Percentiles rank a stretch among this genome's conserved stretches.
phyloP scores from a whole-genome alignment of 2,797 vertebrate species.

The Lacerta bilineata region DNA sequence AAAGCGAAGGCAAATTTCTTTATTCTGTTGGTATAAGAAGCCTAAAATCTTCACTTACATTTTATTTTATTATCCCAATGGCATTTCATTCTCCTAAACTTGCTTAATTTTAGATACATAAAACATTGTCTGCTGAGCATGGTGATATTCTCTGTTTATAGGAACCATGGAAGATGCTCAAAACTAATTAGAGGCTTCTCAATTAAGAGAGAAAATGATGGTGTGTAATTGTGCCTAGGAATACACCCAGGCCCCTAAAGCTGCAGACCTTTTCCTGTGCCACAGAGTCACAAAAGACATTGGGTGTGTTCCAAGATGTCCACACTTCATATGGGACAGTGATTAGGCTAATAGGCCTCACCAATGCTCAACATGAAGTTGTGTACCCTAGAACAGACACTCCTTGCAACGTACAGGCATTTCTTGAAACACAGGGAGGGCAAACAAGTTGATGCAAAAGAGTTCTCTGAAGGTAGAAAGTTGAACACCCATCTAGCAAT shows the following conservation, averaged over 20 bases:
- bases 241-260: not conserved
- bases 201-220: not conserved
- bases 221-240: not conserved
- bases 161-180: not conserved
- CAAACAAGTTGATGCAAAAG: not conserved
- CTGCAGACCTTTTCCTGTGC: not conserved
- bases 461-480: not conserved
- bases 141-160: not conserved
- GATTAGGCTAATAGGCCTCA: not conserved
- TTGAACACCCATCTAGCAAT: slow-evolving; percentile 38
- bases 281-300: not conserved
- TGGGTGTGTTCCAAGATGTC: not conserved
- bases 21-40: not conserved
- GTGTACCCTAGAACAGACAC: not conserved
- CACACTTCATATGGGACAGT: not conserved
- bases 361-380: not conserved
- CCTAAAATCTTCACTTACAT: slow-evolving; percentile 24
- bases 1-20: not conserved
- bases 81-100: slow-evolving; percentile 35
- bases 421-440: slow-evolving; percentile 10
- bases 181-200: not conserved
- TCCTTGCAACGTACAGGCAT: not conserved
- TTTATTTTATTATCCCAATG: slow-evolving; percentile 40
- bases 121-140: not conserved
- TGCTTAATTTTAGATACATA: slow-evolving; percentile 34